phyloP scores from a whole-genome alignment of 2,797 vertebrate species.

The Decapterus maruadsi region DNA sequence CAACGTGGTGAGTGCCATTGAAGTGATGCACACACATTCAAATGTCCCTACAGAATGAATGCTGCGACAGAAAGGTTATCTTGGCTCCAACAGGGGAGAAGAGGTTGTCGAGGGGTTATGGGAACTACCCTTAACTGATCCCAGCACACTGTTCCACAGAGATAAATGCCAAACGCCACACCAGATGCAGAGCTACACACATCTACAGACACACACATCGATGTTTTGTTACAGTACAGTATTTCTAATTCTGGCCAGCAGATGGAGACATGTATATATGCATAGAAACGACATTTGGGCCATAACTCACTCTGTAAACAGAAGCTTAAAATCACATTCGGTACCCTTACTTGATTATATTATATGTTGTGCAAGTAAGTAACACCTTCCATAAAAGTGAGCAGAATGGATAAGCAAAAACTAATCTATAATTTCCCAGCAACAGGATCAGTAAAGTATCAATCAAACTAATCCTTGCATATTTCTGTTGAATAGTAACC shows the following conservation, averaged over 20 bases:
- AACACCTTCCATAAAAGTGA: background rate
- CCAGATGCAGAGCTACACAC: conserved; percentile 17
- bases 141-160: conserved; percentile 28
- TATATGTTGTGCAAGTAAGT: background rate
- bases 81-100: conserved; percentile 29
- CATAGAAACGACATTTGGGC: background rate
- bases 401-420: background rate
- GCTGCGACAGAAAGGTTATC: conserved; percentile 52
- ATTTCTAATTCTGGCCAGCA: conserved; percentile 65
- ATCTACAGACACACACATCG: background rate
- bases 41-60: conserved; percentile 13
- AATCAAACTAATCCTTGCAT: background rate
- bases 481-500: background rate
- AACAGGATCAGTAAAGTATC: too few species aligned
- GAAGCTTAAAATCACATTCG: background rate
- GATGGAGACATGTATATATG: conserved; percentile 70
- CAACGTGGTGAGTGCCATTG: conserved; percentile 91
- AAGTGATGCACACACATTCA: conserved; percentile 31
- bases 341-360: background rate
- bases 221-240: conserved; percentile 10
- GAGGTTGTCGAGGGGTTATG: conserved; percentile 51
- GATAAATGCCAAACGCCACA: conserved; percentile 31
- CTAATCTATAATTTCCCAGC: too few species aligned
- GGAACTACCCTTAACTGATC: conserved; percentile 64
- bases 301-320: background rate